Conservation (phyloP, 1,140 invertebrate species). For the Teleogryllus occipitalis region DNA sequence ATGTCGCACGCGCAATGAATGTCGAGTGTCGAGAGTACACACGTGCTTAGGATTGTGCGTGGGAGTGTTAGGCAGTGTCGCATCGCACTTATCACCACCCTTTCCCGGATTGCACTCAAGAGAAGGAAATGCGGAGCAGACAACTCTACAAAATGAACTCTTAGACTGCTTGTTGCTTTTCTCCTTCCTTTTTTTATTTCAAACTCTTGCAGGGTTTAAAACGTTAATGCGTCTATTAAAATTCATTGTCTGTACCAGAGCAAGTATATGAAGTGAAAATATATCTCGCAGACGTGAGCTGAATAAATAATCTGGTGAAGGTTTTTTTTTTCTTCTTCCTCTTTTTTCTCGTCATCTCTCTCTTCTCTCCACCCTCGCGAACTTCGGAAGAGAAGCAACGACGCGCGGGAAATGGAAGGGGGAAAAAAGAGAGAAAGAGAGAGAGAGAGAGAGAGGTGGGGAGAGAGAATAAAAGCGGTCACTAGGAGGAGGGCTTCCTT, state of each 20-base stretch:
- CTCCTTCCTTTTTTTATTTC: background rate
- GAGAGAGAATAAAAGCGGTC: too few relatives aligned
- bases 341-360: background rate
- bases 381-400: too few relatives aligned
- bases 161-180: background rate
- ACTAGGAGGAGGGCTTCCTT: background rate
- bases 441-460: too few relatives aligned
- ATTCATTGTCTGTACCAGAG: conserved; percentile 17
- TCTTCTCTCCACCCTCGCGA: background rate
- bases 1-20: too few relatives aligned
- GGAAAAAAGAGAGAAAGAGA: too few relatives aligned
- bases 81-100: too few relatives aligned
- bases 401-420: too few relatives aligned
- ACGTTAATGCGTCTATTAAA: conserved; percentile 18
- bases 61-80: too few relatives aligned
- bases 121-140: background rate
- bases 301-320: conserved; percentile 12
- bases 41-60: too few relatives aligned
- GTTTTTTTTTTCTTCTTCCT: background rate
- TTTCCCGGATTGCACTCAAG: background rate
- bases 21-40: too few relatives aligned
- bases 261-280: conserved; percentile 19
- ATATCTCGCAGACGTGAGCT: conserved; percentile 13
- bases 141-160: conserved; percentile 10
- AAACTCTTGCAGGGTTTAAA: conserved; percentile 11